A percentile compares a stretch with the other conserved stretches of the same genome.
phyloP scores from a whole-genome alignment of 2,888 invertebrate genomes.

The Ptilodon capucinus region DNA sequence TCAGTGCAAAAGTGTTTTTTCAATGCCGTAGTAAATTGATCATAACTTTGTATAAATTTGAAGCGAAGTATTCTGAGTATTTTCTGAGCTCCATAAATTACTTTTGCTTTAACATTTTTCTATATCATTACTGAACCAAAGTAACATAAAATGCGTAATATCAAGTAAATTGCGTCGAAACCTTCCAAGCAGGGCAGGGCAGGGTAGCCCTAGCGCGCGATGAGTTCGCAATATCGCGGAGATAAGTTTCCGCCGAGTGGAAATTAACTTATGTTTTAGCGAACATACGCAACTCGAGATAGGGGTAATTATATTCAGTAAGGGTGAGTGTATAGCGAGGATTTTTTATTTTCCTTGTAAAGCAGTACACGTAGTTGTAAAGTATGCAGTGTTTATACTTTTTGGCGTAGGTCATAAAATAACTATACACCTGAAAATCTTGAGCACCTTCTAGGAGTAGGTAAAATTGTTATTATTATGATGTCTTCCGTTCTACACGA shows the following conservation, averaged over 20 bases:
- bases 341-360: not conserved
- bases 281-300: not conserved
- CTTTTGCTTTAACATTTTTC: too few relatives aligned
- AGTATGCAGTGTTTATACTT: not conserved
- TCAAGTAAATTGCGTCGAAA: not conserved
- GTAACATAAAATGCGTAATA: not conserved
- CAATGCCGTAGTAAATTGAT: too few relatives aligned
- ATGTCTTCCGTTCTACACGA: too few relatives aligned
- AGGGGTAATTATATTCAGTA: not conserved
- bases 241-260: conserved; percentile 1
- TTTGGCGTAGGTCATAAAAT: not conserved
- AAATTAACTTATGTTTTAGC: conserved; percentile 4
- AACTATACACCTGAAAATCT: not conserved
- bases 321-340: not conserved
- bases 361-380: not conserved
- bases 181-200: not conserved
- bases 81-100: too few relatives aligned
- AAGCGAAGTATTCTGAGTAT: too few relatives aligned
- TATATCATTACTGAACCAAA: too few relatives aligned
- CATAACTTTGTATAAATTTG: too few relatives aligned
- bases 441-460: too few relatives aligned
- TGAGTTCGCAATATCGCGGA: conserved; percentile 1
- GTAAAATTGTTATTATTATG: too few relatives aligned
- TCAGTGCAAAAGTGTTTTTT: too few relatives aligned
- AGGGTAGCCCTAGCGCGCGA: not conserved